These are phyloP conservation scores for Tragelaphus strepsiceros DNA, from an alignment of 2,113 vertebrate genomes.

Conservation along the genomic window DNA sequence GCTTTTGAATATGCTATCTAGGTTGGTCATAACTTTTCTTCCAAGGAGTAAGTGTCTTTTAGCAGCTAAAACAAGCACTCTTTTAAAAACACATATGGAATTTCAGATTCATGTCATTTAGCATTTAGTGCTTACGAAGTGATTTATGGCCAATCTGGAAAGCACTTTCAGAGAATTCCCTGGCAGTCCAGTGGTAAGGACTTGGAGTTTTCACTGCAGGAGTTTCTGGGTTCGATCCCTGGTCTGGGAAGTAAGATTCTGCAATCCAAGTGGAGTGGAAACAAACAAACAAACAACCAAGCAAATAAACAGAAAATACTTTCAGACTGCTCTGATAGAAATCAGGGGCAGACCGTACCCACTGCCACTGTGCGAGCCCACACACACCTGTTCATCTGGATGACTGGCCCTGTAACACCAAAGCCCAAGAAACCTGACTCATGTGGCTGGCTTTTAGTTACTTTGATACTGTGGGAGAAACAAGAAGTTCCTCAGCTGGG, in stretches of 20 bases:
- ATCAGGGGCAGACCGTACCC: rapidly evolving
- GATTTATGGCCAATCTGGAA: not conserved
- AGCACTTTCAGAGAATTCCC: not conserved
- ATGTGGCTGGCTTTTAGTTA: not conserved
- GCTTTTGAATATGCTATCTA: too few species aligned
- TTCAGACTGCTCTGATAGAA: not conserved
- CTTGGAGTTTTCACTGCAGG: not conserved
- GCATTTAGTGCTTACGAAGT: not conserved
- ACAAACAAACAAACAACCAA: not conserved
- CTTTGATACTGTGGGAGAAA: not conserved
- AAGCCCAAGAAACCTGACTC: not conserved
- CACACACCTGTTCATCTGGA: not conserved
- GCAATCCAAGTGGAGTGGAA: not conserved
- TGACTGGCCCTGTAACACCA: not conserved
- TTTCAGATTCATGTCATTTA: not conserved
- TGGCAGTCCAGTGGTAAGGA: not conserved
- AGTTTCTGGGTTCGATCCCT: not conserved
- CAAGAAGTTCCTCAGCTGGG: not conserved
- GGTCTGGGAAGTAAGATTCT: not conserved
- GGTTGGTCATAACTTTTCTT: too few species aligned
- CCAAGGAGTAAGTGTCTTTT: not conserved
- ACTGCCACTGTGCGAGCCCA: rapidly evolving
- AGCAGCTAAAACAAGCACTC: not conserved
- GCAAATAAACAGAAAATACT: not conserved
- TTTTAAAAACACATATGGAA: not conserved